Conservation (phyloP, 1,140 invertebrate species). For the Lineus longissimus region DNA sequence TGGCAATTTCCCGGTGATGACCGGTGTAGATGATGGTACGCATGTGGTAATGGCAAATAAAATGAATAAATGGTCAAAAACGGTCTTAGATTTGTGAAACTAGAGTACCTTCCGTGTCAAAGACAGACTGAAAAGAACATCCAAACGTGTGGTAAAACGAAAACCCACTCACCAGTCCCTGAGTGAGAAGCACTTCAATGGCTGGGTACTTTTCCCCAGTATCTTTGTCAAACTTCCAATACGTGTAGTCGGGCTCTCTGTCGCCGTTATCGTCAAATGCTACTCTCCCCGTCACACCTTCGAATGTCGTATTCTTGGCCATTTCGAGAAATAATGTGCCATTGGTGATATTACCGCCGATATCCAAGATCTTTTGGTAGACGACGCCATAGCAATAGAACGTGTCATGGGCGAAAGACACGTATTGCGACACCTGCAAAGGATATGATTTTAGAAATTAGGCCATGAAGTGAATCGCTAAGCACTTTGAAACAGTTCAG, state of each 20-base stretch:
- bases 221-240: not conserved
- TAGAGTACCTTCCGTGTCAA: not conserved
- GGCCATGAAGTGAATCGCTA: too few relatives aligned
- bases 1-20: too few relatives aligned
- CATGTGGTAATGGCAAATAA: slow-evolving; percentile 12
- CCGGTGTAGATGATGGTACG: too few relatives aligned
- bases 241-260: not conserved
- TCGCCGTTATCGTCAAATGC: not conserved
- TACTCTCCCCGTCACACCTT: not conserved
- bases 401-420: too few relatives aligned
- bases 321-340: too few relatives aligned
- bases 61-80: slow-evolving; percentile 15
- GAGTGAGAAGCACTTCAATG: not conserved
- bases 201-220: not conserved
- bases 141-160: not conserved
- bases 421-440: too few relatives aligned
- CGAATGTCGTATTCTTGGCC: too few relatives aligned
- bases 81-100: slow-evolving; percentile 5
- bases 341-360: too few relatives aligned
- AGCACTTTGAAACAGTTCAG: too few relatives aligned
- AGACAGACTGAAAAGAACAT: not conserved
- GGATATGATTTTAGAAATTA: too few relatives aligned
- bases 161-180: not conserved
- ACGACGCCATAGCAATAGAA: too few relatives aligned
- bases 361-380: too few relatives aligned